Conservation (phyloP, 2,888 invertebrate genomes). For the Nomada flava region DNA sequence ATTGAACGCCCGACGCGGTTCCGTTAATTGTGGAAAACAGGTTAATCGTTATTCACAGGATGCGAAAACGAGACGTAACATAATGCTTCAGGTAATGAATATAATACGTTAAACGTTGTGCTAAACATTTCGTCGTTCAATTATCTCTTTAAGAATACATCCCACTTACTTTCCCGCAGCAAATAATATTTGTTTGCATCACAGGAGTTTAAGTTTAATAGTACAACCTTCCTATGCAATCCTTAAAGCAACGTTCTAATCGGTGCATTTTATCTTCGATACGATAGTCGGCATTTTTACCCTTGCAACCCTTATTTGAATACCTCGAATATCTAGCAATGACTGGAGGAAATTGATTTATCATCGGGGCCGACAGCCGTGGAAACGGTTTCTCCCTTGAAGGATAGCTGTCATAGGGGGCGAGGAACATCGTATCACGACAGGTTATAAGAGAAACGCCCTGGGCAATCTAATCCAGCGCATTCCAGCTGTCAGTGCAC, state of each 20-base stretch:
- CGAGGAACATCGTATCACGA: conserved; percentile 37
- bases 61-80: conserved; percentile 29
- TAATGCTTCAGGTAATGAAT: conserved; percentile 14
- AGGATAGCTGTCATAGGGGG: conserved; percentile 36
- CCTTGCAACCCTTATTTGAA: not conserved
- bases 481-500: conserved; percentile 72
- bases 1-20: conserved; percentile 60
- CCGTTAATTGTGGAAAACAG: conserved; percentile 56
- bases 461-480: conserved; percentile 73
- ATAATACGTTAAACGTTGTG: not conserved
- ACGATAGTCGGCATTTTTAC: not conserved
- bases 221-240: not conserved
- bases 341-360: conserved; percentile 32
- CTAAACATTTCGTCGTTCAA: not conserved
- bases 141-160: not conserved
- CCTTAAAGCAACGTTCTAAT: no score
- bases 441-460: conserved; percentile 64
- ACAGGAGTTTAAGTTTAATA: not conserved
- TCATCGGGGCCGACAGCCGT: conserved; percentile 29
- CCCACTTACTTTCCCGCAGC: not conserved
- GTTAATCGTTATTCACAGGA: conserved; percentile 46
- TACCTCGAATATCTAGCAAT: not conserved
- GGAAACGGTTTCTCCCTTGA: conserved; percentile 29
- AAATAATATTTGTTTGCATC: no score
- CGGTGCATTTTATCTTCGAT: not conserved